Conservation (phyloP, 2,888 invertebrate genomes). For the Candidula unifasciata region DNA sequence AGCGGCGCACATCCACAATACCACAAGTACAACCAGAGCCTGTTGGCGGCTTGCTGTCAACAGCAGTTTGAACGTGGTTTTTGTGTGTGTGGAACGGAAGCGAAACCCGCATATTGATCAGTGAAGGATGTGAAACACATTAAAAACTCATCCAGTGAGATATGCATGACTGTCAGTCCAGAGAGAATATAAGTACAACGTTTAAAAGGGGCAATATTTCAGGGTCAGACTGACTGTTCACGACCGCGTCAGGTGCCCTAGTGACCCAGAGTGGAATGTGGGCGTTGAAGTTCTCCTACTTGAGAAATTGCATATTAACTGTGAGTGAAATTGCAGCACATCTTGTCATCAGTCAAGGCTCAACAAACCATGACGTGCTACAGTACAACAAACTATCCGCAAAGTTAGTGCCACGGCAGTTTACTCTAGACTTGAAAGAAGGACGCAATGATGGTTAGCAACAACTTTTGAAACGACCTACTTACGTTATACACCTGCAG, state of each 20-base stretch:
- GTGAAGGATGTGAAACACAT: too few relatives aligned
- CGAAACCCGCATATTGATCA: too few relatives aligned
- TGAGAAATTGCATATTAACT: background rate
- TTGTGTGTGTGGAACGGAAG: too few relatives aligned
- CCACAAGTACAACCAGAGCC: too few relatives aligned
- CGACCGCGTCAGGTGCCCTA: background rate
- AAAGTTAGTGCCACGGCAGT: background rate
- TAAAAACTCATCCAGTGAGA: too few relatives aligned
- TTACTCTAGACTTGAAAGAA: background rate
- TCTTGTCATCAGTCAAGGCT: background rate
- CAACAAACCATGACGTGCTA: background rate
- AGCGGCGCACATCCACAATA: too few relatives aligned
- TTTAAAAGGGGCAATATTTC: too few relatives aligned
- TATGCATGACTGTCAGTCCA: too few relatives aligned
- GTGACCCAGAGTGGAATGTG: background rate
- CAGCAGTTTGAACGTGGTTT: too few relatives aligned
- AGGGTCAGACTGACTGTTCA: background rate
- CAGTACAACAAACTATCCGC: background rate
- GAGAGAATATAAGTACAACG: too few relatives aligned
- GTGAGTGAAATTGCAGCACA: background rate
- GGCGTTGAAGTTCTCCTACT: background rate
- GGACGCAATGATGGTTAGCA: background rate
- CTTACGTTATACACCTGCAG: too few relatives aligned
- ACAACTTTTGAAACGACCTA: background rate
- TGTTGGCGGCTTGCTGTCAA: too few relatives aligned